phyloP scores from a whole-genome alignment of 2,113 vertebrate genomes.

The Aldabrachelys gigantea region DNA sequence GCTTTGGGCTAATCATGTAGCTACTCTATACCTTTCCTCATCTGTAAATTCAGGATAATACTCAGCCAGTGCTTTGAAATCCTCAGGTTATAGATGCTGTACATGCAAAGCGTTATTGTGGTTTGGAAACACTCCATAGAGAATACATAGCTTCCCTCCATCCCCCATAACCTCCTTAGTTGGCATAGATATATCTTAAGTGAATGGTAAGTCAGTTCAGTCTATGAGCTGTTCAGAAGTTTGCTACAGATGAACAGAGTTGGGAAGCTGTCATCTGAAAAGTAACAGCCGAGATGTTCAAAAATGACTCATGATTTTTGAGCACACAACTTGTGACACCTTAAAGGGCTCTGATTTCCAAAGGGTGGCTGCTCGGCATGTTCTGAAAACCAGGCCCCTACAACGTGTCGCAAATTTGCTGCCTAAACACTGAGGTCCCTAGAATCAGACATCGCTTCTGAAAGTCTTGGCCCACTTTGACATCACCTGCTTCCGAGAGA shows the following conservation, averaged over 20 bases:
- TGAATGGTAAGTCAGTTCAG: neutral
- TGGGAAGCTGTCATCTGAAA: neutral
- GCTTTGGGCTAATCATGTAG: neutral
- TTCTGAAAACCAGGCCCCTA: neutral
- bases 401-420: neutral
- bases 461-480: too few relatives aligned
- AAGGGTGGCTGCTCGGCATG: neutral
- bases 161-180: too few relatives aligned
- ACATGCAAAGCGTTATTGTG: neutral
- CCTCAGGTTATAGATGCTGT: neutral
- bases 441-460: neutral
- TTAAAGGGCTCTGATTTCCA: too few relatives aligned
- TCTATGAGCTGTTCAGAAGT: neutral
- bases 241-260: neutral
- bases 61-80: neutral
- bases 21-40: neutral
- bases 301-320: rapidly evolving
- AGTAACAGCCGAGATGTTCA: rapidly evolving
- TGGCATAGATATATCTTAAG: neutral
- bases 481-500: neutral
- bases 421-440: neutral
- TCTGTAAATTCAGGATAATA: neutral
- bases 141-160: neutral
- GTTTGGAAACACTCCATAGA: neutral
- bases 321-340: too few relatives aligned